phyloP scores from a whole-genome alignment of 2,888 invertebrate species.

The Drosophila meridiana region DNA sequence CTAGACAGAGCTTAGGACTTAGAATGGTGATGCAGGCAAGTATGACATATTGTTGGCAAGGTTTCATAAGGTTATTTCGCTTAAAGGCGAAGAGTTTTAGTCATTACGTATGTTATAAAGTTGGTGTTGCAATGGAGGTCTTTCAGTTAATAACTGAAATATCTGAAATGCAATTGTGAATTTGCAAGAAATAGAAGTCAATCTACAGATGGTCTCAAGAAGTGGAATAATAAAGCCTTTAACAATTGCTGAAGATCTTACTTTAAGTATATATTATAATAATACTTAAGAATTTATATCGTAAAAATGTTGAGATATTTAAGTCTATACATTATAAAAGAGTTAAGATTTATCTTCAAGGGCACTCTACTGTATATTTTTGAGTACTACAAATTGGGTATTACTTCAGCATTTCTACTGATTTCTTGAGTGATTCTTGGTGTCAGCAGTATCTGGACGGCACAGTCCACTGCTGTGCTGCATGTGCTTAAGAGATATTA shows the following conservation, averaged over 20 bases:
- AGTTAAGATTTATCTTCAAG: not conserved
- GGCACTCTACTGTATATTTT: not conserved
- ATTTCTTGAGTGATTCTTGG: not conserved
- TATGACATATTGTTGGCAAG: not conserved
- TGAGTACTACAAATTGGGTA: not conserved
- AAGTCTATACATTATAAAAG: not conserved
- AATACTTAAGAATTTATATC: no score
- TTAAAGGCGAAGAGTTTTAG: no score
- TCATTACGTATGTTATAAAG: no score
- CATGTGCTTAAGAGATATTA: slow-evolving; percentile 2
- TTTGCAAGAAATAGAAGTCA: no score
- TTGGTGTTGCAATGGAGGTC: no score
- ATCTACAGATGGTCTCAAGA: no score
- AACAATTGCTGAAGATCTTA: no score
- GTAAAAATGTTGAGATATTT: not conserved
- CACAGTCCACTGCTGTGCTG: not conserved
- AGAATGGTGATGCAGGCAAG: no score
- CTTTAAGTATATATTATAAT: no score
- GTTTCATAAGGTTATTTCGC: not conserved
- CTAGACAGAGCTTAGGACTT: not conserved
- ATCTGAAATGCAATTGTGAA: no score
- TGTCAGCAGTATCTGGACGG: not conserved
- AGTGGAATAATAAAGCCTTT: no score
- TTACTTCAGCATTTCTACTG: not conserved
- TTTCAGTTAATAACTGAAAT: no score